Conservation (phyloP, 2,888 invertebrate species). For the Parnassius orleans region DNA sequence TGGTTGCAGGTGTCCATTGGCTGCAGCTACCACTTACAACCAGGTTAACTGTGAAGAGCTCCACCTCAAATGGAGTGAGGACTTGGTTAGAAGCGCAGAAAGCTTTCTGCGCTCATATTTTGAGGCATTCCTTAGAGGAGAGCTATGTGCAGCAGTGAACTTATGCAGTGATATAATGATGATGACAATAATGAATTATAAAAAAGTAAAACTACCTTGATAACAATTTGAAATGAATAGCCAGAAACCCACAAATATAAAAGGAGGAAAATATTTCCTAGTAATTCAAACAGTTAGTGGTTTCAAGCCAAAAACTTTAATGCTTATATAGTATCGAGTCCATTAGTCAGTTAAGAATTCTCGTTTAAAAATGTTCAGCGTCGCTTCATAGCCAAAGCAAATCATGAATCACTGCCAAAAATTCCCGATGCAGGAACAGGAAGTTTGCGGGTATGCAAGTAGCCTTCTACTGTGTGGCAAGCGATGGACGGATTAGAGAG, state of each 20-base stretch:
- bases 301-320: constrained; percentile 40
- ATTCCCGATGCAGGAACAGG: constrained; percentile 33
- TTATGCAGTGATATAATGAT: too few relatives aligned
- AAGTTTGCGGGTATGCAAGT: constrained; percentile 31
- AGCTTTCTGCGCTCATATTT: too few relatives aligned
- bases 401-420: constrained; percentile 77
- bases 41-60: too few relatives aligned
- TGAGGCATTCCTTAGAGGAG: too few relatives aligned
- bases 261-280: neutral
- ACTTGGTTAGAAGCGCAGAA: too few relatives aligned
- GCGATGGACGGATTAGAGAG: neutral
- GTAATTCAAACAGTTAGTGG: constrained; percentile 6
- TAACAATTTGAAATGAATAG: too few relatives aligned
- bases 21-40: too few relatives aligned
- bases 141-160: too few relatives aligned
- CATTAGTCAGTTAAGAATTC: constrained; percentile 60
- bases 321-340: constrained; percentile 49
- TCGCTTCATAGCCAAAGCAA: constrained; percentile 74
- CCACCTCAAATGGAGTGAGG: too few relatives aligned
- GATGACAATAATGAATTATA: too few relatives aligned
- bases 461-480: constrained; percentile 16
- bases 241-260: neutral
- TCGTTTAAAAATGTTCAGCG: constrained; percentile 38
- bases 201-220: too few relatives aligned
- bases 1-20: too few relatives aligned